A percentile compares a stretch with the other conserved stretches of the same genome.
Conservation (phyloP, 2,797 vertebrate species). For the Pseudochirops corinnae region DNA sequence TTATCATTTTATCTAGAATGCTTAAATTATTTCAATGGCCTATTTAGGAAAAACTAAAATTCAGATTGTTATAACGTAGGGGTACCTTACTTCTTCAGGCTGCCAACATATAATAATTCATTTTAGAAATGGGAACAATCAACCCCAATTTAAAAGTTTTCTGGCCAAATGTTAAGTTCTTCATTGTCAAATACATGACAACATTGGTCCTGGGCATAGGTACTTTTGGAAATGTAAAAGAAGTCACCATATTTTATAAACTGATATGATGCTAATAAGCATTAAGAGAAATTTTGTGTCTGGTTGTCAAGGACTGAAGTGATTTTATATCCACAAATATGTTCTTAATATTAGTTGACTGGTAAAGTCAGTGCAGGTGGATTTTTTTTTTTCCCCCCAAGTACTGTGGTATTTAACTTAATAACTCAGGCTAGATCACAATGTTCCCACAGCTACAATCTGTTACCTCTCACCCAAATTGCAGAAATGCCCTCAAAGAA, state of each 20-base stretch:
- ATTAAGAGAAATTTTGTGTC: slow-evolving; percentile 73
- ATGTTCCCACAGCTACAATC: slow-evolving; percentile 79
- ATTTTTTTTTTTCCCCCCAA: slow-evolving; percentile 50
- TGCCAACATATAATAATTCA: slow-evolving; percentile 51
- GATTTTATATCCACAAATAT: slow-evolving; percentile 65
- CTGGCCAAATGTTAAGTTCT: slow-evolving; percentile 61
- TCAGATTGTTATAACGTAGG: background rate
- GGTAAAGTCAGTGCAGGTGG: slow-evolving; percentile 74
- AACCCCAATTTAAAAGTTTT: slow-evolving; percentile 68
- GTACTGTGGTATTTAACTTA: slow-evolving; percentile 74
- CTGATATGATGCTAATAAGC: slow-evolving; percentile 77
- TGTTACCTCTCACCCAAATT: slow-evolving; percentile 75
- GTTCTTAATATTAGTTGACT: slow-evolving; percentile 75
- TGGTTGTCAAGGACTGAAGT: slow-evolving; percentile 74
- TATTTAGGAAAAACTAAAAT: slow-evolving; percentile 4
- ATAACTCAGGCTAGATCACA: slow-evolving; percentile 74
- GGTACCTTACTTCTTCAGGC: slow-evolving; percentile 61
- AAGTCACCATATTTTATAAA: slow-evolving; percentile 71
- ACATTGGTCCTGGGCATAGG: slow-evolving; percentile 60
- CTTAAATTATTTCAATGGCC: slow-evolving; percentile 66
- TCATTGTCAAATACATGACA: slow-evolving; percentile 53
- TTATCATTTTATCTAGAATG: slow-evolving; percentile 77
- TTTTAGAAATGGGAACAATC: slow-evolving; percentile 51
- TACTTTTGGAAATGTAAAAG: slow-evolving; percentile 70
- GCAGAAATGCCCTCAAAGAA: slow-evolving; percentile 80